Conservation (phyloP, 1,140 invertebrate species). For the Nomia melanderi region DNA sequence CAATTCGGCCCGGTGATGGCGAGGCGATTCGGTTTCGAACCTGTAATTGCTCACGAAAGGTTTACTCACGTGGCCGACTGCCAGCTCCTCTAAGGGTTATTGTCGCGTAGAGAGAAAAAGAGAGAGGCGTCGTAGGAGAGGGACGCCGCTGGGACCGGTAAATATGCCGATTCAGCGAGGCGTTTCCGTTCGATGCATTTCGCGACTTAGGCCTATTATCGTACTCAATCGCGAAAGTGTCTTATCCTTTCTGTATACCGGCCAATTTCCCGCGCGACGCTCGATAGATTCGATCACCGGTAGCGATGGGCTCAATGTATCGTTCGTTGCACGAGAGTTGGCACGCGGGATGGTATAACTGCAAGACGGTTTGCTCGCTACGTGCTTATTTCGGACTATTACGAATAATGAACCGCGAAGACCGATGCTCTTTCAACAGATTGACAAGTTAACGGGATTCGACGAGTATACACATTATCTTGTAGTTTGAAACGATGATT, state of each 20-base stretch:
- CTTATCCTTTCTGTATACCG: background rate
- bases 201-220: conserved; percentile 24
- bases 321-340: too few species aligned
- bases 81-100: conserved; percentile 46
- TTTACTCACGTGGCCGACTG: conserved; percentile 42
- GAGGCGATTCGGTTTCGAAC: conserved; percentile 36
- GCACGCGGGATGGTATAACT: too few species aligned
- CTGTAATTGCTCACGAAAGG: conserved; percentile 47
- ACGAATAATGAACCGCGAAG: too few species aligned
- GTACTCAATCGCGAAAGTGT: conserved; percentile 29
- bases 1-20: conserved; percentile 24
- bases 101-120: conserved; percentile 30
- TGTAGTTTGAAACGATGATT: too few species aligned
- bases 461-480: too few species aligned
- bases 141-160: background rate
- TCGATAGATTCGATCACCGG: conserved; percentile 17
- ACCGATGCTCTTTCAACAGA: too few species aligned
- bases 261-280: background rate
- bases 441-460: too few species aligned
- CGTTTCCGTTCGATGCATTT: conserved; percentile 22
- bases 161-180: conserved; percentile 44
- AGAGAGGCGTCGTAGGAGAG: background rate
- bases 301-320: too few species aligned
- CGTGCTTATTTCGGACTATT: too few species aligned
- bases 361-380: too few species aligned